These are phyloP conservation scores for Tetragnatha montana DNA, from an alignment of 2,888 invertebrate species.

Conservation along the genomic window DNA sequence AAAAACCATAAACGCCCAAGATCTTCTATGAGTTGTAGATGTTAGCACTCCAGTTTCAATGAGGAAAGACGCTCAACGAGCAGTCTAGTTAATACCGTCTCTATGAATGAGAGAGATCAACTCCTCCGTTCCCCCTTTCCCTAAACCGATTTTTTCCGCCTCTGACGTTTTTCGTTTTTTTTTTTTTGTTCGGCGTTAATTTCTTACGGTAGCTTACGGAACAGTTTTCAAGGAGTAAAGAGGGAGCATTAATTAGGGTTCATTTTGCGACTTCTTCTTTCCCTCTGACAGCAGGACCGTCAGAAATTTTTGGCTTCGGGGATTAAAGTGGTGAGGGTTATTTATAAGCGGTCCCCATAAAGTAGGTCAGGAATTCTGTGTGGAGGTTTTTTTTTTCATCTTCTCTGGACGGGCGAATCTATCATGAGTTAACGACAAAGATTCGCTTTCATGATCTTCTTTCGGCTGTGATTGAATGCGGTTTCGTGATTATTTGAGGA, in stretches of 20 bases:
- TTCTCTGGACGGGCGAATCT: not conserved
- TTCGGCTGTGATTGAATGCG: not conserved
- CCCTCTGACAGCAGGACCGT: conserved; percentile 12
- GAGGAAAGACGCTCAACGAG: no score
- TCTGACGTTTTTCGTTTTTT: conserved; percentile 37
- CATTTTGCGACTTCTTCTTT: conserved; percentile 41
- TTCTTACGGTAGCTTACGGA: conserved; percentile 64
- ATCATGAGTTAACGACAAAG: not conserved
- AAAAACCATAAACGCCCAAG: no score
- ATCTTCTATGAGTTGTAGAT: no score
- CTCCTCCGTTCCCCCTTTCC: conserved; percentile 14
- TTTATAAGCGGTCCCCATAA: conserved; percentile 27
- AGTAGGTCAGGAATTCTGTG: conserved; percentile 42
- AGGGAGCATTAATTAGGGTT: conserved; percentile 57
- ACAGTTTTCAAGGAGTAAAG: conserved; percentile 41
- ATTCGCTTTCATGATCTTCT: not conserved
- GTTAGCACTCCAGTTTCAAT: no score
- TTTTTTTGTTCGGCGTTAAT: conserved; percentile 41
- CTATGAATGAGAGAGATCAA: conserved; percentile 45
- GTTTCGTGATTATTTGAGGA: no score
- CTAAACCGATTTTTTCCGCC: conserved; percentile 2
- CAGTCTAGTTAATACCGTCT: no score
- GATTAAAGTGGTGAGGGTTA: conserved; percentile 34
- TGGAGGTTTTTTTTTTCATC: not conserved
- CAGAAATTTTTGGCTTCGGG: conserved; percentile 34